Base-by-base conservation (phyloP, 2,113 vertebrate species). In the Tor tambroides region DNA sequence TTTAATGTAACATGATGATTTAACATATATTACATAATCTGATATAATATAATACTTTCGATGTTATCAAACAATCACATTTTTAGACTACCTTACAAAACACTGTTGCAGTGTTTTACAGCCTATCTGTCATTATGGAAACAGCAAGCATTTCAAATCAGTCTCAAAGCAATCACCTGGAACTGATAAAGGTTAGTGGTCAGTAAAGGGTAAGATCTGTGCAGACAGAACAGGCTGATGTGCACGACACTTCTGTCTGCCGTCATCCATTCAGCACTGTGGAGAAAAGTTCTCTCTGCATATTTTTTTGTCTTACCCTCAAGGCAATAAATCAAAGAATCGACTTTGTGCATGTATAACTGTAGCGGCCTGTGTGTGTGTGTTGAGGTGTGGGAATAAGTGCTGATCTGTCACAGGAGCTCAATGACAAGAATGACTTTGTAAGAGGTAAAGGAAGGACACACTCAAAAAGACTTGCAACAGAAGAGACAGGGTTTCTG, bases 401-500 rank as follows among this genome's bases (percentile, higher is more conserved):
- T 80, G 86, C 67, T 78, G 79, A 89, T 89, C 83, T 88, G 87
- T 90, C 76, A 84, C 74, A 30, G 78, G 51, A 86, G 84, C 54
- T 71, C 83, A 87, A 85, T 87, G 88, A 82, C 56, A 46, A 69
- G 41, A 56, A 26, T 89, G 85, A 90, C 88, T 89, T 90, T 90
- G 85, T 71, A 9, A 35, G 74, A 84, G 83, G 76, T 71, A 78
- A 21, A 54, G 76, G 86, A 59, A 86, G 71, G 72, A 28, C 69
- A 78, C 21, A 41, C 19, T 17, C 38, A 63, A 9, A 59, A 26
- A 61, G n/a, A n/a, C 56, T 26, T 61, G 21, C n/a, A 41, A 19
- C 61, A 38, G 28, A 79, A 72, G 3, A 49, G 74, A 26, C 41
- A 0, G 74, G 38, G 51, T n/a, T 67, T 78, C 14, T 51, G 35